A percentile compares a stretch with the other conserved stretches of the same genome.
phyloP scores from a whole-genome alignment of 2,113 vertebrate genomes.

The Paracanthobrama guichenoti region DNA sequence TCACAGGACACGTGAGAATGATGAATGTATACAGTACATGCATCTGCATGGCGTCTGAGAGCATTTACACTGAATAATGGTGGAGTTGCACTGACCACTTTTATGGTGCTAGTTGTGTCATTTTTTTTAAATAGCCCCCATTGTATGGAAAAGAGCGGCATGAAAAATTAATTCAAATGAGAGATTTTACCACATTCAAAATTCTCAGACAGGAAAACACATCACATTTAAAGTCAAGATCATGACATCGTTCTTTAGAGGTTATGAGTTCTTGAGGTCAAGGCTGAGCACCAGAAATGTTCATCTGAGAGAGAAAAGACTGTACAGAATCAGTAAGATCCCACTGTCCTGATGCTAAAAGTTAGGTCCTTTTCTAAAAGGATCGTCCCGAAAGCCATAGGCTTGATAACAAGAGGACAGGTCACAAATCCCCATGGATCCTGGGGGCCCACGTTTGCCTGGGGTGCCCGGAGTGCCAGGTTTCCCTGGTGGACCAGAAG shows the following conservation, averaged over 20 bases:
- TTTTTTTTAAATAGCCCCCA: background rate
- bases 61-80: background rate
- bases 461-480: constrained; percentile 61
- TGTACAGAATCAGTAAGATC: background rate
- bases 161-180: background rate
- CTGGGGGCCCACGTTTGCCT: constrained; percentile 67
- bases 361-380: constrained; percentile 69
- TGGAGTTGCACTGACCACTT: background rate
- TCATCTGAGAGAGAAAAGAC: background rate
- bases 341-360: constrained; percentile 53
- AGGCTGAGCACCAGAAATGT: background rate
- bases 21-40: background rate
- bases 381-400: constrained; percentile 55
- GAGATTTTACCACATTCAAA: background rate
- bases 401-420: constrained; percentile 64
- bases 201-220: constrained; percentile 5
- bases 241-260: constrained; percentile 8
- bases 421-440: constrained; percentile 65
- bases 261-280: constrained; percentile 33
- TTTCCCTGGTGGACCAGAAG: constrained; percentile 64
- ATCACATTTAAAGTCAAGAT: constrained; percentile 14
- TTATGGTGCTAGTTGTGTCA: background rate
- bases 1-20: background rate
- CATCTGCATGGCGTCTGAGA: background rate
- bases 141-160: background rate